Evolutionary conservation across 2,888 invertebrate species (phyloP).

Genomic region (Hirtodrosophila confusa): DNA sequence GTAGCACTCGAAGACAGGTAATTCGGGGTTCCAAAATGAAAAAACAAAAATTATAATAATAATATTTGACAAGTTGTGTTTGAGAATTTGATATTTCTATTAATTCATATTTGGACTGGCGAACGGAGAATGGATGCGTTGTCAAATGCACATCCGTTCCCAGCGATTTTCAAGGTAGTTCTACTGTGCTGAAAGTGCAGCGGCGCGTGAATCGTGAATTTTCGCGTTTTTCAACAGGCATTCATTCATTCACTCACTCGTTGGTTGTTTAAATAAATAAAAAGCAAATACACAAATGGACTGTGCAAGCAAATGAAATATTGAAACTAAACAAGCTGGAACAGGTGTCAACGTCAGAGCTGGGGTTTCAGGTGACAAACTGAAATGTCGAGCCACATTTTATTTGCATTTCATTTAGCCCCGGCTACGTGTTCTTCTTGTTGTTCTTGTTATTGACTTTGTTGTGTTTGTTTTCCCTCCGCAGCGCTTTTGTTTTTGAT

Average conservation of each 20-base stretch:
- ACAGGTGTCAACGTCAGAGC: slow-evolving; percentile 72
- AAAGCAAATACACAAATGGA: slow-evolving; percentile 69
- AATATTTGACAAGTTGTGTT: slow-evolving; percentile 42
- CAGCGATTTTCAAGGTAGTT: slow-evolving; percentile 34
- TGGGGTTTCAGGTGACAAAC: slow-evolving; percentile 54
- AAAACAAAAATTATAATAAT: slow-evolving; percentile 4
- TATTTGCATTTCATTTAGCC: slow-evolving; percentile 77
- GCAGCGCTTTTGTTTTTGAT: slow-evolving; percentile 2
- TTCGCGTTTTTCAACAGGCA: slow-evolving; percentile 34
- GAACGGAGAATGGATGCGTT: slow-evolving; percentile 18
- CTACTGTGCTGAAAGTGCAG: slow-evolving; percentile 46
- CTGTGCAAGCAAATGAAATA: slow-evolving; percentile 77
- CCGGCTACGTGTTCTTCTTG: slow-evolving; percentile 14
- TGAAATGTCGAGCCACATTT: slow-evolving; percentile 49
- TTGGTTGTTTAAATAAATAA: slow-evolving; percentile 20
- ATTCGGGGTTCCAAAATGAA: neutral
- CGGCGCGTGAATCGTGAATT: slow-evolving; percentile 57
- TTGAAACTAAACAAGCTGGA: slow-evolving; percentile 76
- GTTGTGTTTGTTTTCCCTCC: slow-evolving; percentile 16
- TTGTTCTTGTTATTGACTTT: slow-evolving; percentile 6
- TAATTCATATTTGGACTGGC: slow-evolving; percentile 64
- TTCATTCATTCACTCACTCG: slow-evolving; percentile 13
- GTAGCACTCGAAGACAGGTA: slow-evolving; percentile 50
- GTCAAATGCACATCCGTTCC: slow-evolving; percentile 60
- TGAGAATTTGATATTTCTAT: slow-evolving; percentile 74